Evolutionary conservation across 2,888 invertebrate species (phyloP).

Genomic region (Coelopa pilipes): DNA sequence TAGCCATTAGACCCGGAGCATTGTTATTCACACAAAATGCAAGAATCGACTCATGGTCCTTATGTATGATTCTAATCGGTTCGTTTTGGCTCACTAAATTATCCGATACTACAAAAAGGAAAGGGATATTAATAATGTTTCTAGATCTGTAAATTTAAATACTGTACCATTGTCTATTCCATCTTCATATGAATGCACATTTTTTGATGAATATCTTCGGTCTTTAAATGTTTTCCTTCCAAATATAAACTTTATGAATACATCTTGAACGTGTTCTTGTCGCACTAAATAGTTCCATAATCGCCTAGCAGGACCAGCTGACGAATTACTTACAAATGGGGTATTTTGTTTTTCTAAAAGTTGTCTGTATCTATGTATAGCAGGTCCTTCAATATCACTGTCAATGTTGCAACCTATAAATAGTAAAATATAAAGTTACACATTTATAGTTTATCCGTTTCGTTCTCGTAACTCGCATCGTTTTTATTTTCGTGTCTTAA

Average conservation of each 20-base stretch:
- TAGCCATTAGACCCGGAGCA: conserved; percentile 83
- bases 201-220: background rate
- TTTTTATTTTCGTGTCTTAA: too few relatives aligned
- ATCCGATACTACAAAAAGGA: conserved; percentile 49
- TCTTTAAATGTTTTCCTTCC: conserved; percentile 68
- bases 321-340: conserved; percentile 83
- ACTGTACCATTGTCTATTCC: conserved; percentile 20
- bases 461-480: too few relatives aligned
- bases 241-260: conserved; percentile 96
- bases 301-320: conserved; percentile 80
- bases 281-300: conserved; percentile 94
- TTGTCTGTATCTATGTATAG: conserved; percentile 92
- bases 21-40: conserved; percentile 97
- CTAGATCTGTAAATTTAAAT: background rate
- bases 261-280: conserved; percentile 92
- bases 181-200: conserved; percentile 8
- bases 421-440: too few relatives aligned
- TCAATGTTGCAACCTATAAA: conserved; percentile 82
- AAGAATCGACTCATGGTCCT: conserved; percentile 97
- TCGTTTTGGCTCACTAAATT: conserved; percentile 69
- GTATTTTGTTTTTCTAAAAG: conserved; percentile 93
- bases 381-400: conserved; percentile 78
- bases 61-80: conserved; percentile 95
- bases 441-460: too few relatives aligned
- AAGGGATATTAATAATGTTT: background rate